Conservation (phyloP, 1,140 invertebrate genomes). For the Cydia fagiglandana region DNA sequence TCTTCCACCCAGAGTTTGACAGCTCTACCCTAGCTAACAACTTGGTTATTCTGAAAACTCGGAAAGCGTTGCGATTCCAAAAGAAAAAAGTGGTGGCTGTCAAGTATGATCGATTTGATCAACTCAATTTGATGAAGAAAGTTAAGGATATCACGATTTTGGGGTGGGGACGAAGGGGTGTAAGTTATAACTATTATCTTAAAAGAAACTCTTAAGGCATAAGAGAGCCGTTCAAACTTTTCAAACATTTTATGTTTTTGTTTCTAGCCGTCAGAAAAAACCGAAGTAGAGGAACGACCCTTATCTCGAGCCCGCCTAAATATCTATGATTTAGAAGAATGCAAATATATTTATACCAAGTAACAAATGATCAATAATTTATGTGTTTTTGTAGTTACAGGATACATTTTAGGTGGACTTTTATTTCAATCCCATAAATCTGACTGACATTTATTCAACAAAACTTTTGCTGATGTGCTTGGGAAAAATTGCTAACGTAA, state of each 20-base stretch:
- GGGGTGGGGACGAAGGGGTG: background rate
- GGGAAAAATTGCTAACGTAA: too few relatives aligned
- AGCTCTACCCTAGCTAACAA: background rate
- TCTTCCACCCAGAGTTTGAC: background rate
- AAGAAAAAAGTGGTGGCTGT: background rate
- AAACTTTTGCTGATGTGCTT: too few relatives aligned
- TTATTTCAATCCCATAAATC: too few relatives aligned
- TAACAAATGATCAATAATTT: background rate
- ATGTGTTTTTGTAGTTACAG: too few relatives aligned
- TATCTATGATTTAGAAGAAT: background rate
- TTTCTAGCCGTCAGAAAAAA: slow-evolving; percentile 5
- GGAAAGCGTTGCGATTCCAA: background rate
- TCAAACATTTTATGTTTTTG: background rate
- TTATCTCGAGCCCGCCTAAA: background rate
- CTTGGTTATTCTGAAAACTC: background rate
- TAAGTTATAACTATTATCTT: background rate
- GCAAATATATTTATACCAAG: slow-evolving; percentile 8
- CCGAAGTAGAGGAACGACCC: background rate
- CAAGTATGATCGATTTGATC: background rate
- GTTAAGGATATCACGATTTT: background rate
- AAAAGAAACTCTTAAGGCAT: background rate
- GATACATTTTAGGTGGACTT: too few relatives aligned
- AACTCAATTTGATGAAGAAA: background rate
- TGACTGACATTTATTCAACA: too few relatives aligned
- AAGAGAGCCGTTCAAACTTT: too few relatives aligned